Evolutionary conservation across 2,888 invertebrate genomes (phyloP).

Genomic region (Acleris holmiana): DNA sequence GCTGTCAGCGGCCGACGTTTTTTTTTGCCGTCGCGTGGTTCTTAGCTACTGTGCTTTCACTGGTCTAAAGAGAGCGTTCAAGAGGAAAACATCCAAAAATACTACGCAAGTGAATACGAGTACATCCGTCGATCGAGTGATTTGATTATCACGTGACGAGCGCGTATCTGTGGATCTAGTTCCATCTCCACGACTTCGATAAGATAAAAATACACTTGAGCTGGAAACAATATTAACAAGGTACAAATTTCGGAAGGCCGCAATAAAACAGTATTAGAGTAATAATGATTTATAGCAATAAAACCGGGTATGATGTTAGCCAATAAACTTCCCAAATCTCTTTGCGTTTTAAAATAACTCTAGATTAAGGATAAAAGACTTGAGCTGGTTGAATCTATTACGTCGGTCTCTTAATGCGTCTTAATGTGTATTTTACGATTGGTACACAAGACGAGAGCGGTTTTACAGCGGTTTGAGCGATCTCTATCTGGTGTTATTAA

Average conservation of each 20-base stretch:
- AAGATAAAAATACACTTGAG: constrained; percentile 56
- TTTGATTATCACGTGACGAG: constrained; percentile 35
- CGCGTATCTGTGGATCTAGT: constrained; percentile 45
- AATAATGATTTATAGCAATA: constrained; percentile 79
- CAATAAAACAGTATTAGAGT: constrained; percentile 77
- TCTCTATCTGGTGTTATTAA: constrained; percentile 81
- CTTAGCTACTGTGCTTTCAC: constrained; percentile 61
- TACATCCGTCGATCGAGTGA: constrained; percentile 45
- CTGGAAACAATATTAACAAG: constrained; percentile 62
- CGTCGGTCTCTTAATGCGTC: constrained; percentile 76
- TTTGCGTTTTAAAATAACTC: constrained; percentile 77
- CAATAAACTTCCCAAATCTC: constrained; percentile 76
- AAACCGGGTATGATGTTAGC: constrained; percentile 75
- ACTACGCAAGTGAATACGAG: constrained; percentile 38
- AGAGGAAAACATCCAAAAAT: constrained; percentile 53
- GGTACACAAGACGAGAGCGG: constrained; percentile 80
- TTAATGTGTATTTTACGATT: constrained; percentile 84
- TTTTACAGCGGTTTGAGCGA: constrained; percentile 80
- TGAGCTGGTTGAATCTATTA: constrained; percentile 65
- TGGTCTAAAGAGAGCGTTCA: constrained; percentile 52
- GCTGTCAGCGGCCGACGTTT: constrained; percentile 45
- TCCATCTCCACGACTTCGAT: constrained; percentile 59
- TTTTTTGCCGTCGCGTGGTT: constrained; percentile 54
- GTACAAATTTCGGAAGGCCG: constrained; percentile 63
- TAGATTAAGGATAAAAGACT: constrained; percentile 79